phyloP scores from a whole-genome alignment of 2,888 invertebrate genomes.

The Diloba caeruleocephala region DNA sequence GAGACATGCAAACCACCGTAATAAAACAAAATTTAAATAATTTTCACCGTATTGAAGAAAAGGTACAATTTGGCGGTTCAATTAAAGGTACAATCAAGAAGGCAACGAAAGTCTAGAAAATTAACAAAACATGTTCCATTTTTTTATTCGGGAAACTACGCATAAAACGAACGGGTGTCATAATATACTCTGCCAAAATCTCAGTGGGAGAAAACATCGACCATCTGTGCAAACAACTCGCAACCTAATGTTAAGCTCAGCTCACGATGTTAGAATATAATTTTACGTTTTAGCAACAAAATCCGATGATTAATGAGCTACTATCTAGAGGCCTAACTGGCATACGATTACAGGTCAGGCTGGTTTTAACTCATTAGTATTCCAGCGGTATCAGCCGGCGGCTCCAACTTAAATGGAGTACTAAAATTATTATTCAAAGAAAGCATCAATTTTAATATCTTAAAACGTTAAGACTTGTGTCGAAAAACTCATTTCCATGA shows the following conservation, averaged over 20 bases:
- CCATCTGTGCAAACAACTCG: constrained; percentile 47
- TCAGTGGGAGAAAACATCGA: constrained; percentile 21
- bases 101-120: no score
- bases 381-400: constrained; percentile 13
- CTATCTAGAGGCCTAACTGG: constrained; percentile 5
- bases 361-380: constrained; percentile 32
- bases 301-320: constrained; percentile 43
- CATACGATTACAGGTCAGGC: constrained; percentile 21
- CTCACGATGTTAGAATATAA: constrained; percentile 19
- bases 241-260: constrained; percentile 35
- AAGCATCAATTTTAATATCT: constrained; percentile 10
- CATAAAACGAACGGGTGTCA: constrained; percentile 6
- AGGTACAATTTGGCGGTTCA: no score
- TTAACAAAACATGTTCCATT: no score
- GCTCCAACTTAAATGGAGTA: constrained; percentile 34
- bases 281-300: constrained; percentile 14
- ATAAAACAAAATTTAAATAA: no score
- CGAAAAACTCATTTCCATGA: not conserved
- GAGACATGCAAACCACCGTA: no score
- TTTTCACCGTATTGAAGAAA: no score
- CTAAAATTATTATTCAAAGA: constrained; percentile 27
- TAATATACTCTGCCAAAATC: constrained; percentile 5
- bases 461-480: not conserved
- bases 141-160: constrained; percentile 1
- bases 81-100: no score